Evolutionary conservation across 2,113 vertebrate genomes (phyloP), one percentile per base, ranked within the genome.

Genomic region (Callochromis pleurospilus): DNA sequence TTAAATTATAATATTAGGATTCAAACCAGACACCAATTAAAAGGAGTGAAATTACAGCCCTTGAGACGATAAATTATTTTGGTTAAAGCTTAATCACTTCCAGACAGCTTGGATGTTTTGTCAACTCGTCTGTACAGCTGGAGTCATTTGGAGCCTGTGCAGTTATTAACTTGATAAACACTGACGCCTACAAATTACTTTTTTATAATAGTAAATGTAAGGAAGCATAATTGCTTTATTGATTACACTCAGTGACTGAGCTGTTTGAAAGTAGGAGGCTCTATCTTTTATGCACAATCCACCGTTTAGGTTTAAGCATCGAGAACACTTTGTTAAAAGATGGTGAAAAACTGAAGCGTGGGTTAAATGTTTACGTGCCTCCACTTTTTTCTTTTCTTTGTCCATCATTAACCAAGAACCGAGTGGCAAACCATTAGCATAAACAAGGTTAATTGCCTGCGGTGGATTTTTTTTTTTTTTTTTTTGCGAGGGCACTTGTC

Each of bases 1-100:
- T 60, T 9, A n/a, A 49, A 3, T 47, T 75, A 49, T 29, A 2
- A 1, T 84, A 81, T 36, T 51, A 24, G 42, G 6, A 82, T 58
- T 45, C 7, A 36, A 29, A 47, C 45, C 38, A 77, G 70, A 82
- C 45, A 70, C 51, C 79, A 65, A 77, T 83, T 29, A 73, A n/a
- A 80, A 15, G 36, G 40, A 26, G 58, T 45, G 12, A 80, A 89
- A 65, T 51, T 81, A 21, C 36, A 68, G 47, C 58, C 38, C 33
- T 19, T 14, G 24, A 85, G 51, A 36, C 17, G 14, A 29, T 45
- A 80, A 49, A 85, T 82, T 83, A 79, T 49, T 58, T 17, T 40
- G 51, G 51, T 65, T 21, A 45, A 40, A 73, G n/a, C 31, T 54
- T 49, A 38, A 73, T 49, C 47, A 77, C 40, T 42, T 70, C 15